These are phyloP conservation scores for Anorthoa munda DNA, from an alignment of 2,888 invertebrate species.

Conservation along the genomic window DNA sequence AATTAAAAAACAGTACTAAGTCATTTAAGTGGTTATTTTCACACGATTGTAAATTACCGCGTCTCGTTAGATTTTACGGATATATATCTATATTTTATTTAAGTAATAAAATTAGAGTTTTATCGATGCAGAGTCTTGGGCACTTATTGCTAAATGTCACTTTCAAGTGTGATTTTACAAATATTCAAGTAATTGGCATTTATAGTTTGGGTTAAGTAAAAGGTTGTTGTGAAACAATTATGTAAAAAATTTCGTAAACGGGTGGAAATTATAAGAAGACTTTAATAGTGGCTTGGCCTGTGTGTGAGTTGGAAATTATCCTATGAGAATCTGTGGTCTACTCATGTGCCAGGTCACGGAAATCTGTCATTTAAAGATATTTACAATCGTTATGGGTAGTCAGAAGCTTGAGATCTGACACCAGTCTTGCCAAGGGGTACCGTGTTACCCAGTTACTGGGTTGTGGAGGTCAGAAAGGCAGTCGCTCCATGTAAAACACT, in stretches of 20 bases:
- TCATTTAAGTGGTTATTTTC: slow-evolving; percentile 68
- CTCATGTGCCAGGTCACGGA: too few species aligned
- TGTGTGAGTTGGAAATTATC: too few species aligned
- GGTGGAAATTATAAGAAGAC: too few species aligned
- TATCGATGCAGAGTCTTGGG: slow-evolving; percentile 1
- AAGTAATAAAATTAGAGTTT: slow-evolving; percentile 45
- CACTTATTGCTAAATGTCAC: slow-evolving; percentile 32
- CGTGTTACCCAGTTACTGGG: too few species aligned
- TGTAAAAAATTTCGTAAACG: background rate
- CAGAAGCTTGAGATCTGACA: too few species aligned
- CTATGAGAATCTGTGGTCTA: too few species aligned
- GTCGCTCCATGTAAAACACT: too few species aligned
- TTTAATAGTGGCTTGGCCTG: too few species aligned
- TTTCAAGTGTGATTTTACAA: slow-evolving; percentile 9
- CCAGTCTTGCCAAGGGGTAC: too few species aligned
- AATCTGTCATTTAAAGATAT: too few species aligned
- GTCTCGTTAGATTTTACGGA: slow-evolving; percentile 33
- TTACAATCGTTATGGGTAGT: too few species aligned
- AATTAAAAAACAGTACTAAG: slow-evolving; percentile 64
- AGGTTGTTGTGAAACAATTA: background rate
- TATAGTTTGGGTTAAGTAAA: background rate
- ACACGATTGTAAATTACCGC: slow-evolving; percentile 66
- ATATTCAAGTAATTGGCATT: background rate
- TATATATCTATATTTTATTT: slow-evolving; percentile 37
- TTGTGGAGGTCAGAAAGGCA: too few species aligned